Conservation (phyloP, 2,113 vertebrate species). For the Lepidothrix coronata region DNA sequence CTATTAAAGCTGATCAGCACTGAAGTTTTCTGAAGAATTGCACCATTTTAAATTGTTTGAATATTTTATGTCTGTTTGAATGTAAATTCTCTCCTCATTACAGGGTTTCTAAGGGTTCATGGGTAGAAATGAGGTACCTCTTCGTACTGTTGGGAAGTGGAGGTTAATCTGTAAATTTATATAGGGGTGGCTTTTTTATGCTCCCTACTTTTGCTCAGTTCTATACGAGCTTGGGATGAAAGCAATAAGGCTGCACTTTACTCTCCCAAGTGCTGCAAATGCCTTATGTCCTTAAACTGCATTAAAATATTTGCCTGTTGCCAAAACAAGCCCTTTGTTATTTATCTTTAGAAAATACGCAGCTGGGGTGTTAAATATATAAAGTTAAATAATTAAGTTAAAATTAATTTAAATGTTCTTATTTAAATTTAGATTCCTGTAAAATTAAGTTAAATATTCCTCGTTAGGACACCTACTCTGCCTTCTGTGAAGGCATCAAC, state of each 20-base stretch:
- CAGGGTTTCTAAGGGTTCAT: background rate
- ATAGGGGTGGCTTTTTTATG: background rate
- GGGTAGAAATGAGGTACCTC: background rate
- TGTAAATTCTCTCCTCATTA: background rate
- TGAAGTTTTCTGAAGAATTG: background rate
- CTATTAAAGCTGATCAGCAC: background rate
- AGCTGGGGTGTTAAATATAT: background rate
- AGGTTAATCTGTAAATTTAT: background rate
- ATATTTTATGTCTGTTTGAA: background rate
- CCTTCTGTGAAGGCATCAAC: conserved; percentile 58
- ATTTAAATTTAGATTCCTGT: background rate
- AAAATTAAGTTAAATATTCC: background rate
- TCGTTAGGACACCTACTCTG: conserved; percentile 71
- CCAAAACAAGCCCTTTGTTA: background rate
- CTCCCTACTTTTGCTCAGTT: background rate
- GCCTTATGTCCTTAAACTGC: background rate
- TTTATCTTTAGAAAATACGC: background rate
- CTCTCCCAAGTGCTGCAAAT: background rate
- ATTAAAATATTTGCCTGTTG: background rate
- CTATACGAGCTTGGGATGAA: background rate
- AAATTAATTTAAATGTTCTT: conserved; percentile 13
- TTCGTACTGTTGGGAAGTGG: background rate
- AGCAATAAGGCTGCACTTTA: background rate
- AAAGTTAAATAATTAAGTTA: background rate
- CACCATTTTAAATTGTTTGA: background rate